Percentiles rank a stretch among this genome's conserved stretches.
phyloP scores from a whole-genome alignment of 37 sponge, comb jelly and placozoan genomes.

The Haliclona indistincta region DNA sequence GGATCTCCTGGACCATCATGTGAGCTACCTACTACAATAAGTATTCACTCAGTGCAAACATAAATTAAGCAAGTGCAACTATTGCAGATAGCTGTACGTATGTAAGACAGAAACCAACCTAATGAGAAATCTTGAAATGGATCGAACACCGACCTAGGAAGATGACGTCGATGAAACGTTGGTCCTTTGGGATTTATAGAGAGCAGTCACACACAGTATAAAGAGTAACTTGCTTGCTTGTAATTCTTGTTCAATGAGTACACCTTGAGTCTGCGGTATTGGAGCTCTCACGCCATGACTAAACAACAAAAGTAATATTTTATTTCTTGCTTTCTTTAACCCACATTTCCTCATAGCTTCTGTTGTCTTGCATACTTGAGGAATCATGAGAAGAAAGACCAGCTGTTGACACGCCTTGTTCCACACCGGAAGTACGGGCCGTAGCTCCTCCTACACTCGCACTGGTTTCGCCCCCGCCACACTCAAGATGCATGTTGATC shows the following conservation, averaged over 20 bases:
- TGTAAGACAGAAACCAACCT: too few species aligned
- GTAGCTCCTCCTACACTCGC: neutral
- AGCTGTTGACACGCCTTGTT: neutral
- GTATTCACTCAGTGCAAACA: neutral
- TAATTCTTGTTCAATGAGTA: slow-evolving; percentile 63
- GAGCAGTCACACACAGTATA: neutral
- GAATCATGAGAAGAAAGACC: neutral
- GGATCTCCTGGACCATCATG: neutral
- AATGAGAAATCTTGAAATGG: slow-evolving; percentile 69
- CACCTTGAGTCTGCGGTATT: slow-evolving; percentile 68
- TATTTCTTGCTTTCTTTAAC: neutral
- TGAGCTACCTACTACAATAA: neutral
- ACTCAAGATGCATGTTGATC: slow-evolving; percentile 74
- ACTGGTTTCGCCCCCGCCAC: neutral
- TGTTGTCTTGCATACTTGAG: neutral
- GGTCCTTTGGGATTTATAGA: slow-evolving; percentile 13
- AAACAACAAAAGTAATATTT: neutral
- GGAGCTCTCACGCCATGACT: slow-evolving; percentile 60
- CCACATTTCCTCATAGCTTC: slow-evolving; percentile 14
- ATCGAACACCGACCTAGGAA: slow-evolving; percentile 65
- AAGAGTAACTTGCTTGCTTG: neutral
- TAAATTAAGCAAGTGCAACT: too few species aligned
- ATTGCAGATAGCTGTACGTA: too few species aligned
- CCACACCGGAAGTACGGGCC: neutral
- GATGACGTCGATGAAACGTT: slow-evolving; percentile 25